Base-by-base conservation (phyloP, 2,888 invertebrate species). In the Drosophila hamatofila region DNA sequence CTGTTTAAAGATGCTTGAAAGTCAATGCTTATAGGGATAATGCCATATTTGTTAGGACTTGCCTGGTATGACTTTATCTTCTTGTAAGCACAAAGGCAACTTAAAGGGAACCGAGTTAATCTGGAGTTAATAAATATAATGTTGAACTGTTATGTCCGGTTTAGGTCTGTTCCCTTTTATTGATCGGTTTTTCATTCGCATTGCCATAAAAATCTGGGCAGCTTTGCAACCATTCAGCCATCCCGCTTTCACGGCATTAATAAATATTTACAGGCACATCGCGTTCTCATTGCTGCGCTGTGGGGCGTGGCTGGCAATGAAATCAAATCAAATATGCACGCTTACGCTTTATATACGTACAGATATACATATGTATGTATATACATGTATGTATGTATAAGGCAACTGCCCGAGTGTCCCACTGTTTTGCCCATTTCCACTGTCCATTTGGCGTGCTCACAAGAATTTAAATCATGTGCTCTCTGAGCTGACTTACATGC, bases 201-300 rank as follows among this genome's bases (percentile, higher is more conserved):
- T 37, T 41, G 66, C 80, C 66, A 78, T 84, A 81, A 83, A 87
- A 83, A 89, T 83, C 89, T 88, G 70, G 84, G 79, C 70, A 70
- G 65, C 57, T 25, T 27, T 21, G 42, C 46, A 57, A 16, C 27
- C 48, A 48, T 11, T 2, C 48, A n/a, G 16, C 9, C 25, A 18
- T 3, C 25, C 25, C 37, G 81, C 64, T 78, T 89, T 57, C 76
- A 68, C 75, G 73, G 72, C 80, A 89, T 88, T 88, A 84, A 86
- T 86, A 88, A 90, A 86, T 86, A 85, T 85, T 85, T 85, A 88
- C 88, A 90, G 78, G 89, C 85, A 90, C 83, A 88, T 88, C 90
- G 83, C 90, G 90, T 84, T 66, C 67, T 63, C 64, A 72, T 39
- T 64, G 78, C 73, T 64, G 41, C 59, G 49, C 54, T 62, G 44